Percentiles rank a stretch among this genome's conserved stretches.
Conservation (phyloP, 2,888 invertebrate genomes). For the Agrochola circellaris region DNA sequence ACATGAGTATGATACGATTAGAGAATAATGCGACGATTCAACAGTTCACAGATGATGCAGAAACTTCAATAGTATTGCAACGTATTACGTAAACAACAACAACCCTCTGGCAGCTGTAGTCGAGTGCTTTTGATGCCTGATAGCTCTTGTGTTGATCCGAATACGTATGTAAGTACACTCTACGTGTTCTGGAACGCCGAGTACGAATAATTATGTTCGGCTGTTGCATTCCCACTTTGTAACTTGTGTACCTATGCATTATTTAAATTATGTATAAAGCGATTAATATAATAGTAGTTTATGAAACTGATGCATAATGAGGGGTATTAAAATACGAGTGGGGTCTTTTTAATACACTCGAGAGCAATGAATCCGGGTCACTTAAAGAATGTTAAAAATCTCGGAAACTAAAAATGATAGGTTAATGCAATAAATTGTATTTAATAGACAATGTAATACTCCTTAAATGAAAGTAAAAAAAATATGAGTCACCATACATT, state of each 20-base stretch:
- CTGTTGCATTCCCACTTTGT: neutral
- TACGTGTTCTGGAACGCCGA: neutral
- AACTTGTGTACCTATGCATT: neutral
- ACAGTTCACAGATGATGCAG: neutral
- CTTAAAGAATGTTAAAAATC: no score
- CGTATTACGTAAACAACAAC: conserved; percentile 17
- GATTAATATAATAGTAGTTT: no score
- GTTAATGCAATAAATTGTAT: no score
- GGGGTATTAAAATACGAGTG: no score
- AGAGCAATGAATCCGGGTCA: no score
- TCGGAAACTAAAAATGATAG: no score
- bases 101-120: neutral
- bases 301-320: no score
- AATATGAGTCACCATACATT: no score
- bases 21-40: neutral
- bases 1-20: neutral
- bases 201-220: neutral
- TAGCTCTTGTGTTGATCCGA: conserved; percentile 27
- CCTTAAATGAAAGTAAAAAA: no score
- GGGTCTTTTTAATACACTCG: no score
- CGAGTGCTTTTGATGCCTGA: conserved; percentile 15
- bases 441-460: no score
- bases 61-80: neutral
- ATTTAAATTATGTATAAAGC: neutral
- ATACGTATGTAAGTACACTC: conserved; percentile 24